Evolutionary conservation across 2,888 invertebrate species (phyloP), one percentile per base, ranked within the genome.

Genomic region (Zygogramma bicolorata): DNA sequence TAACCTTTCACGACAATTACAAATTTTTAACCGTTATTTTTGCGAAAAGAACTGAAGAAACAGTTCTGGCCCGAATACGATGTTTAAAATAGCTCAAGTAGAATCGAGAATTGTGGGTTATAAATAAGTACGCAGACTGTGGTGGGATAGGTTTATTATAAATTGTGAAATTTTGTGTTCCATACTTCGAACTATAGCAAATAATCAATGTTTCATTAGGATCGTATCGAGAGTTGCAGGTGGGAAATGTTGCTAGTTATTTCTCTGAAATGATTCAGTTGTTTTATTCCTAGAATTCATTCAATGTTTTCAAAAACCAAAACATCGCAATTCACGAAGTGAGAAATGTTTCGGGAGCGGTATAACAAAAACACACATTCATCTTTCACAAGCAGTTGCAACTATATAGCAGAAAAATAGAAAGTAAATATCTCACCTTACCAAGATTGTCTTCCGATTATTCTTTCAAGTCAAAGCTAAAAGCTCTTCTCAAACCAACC

Each of bases 101-200:
- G 67, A 75, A 77, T 75, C 68, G 75, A 70, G 76, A 68, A 76
- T 76, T 75, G 77, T 77, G 65, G 49, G 74, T 60, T 77, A 77
- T 72, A 75, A 75, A 77, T 77, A 77, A 71, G 68, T 27, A 27
- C 53, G 49, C 61, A 72, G 75, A 75, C 75, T 74, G 68, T 72
- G 75, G 75, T 77, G 71, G 77, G 77, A 74, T 61, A 71, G 68
- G 49, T 67, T 75, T 71, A 63, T 75, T 74, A 68, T 74, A 65
- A 70, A 65, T 71, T 70, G 71, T 71, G 65, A 73, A 73, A 71
- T 75, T 67, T 75, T 67, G 67, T 66, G 66, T 29, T 65, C 27
- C 58, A 58, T 68, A 61, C 59, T 72, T 65, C 60, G 61, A 68
- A 60, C 38, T 31, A 68, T 65, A 46, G 53, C 66, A 62, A 46